Conservation (phyloP, 2,888 invertebrate species). For the Coleophora deauratella region DNA sequence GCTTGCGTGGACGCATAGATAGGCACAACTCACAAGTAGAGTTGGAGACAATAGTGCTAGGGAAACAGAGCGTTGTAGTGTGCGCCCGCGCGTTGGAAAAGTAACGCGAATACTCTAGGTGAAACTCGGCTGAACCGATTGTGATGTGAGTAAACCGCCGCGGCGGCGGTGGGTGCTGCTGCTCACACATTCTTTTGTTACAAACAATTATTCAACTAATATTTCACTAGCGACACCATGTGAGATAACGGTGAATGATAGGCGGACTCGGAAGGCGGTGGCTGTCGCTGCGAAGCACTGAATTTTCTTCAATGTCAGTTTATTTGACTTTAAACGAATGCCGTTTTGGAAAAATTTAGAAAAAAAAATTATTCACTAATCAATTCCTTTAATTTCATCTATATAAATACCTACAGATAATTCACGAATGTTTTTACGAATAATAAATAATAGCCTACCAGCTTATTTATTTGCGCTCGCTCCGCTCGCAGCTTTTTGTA, state of each 20-base stretch:
- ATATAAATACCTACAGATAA: too few species aligned
- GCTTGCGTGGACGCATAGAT: conserved; percentile 37
- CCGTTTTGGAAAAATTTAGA: too few species aligned
- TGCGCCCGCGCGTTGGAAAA: conserved; percentile 71
- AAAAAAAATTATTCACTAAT: too few species aligned
- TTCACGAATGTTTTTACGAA: too few species aligned
- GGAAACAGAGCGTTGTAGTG: conserved; percentile 71
- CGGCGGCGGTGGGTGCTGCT: conserved; percentile 8
- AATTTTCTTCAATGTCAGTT: too few species aligned
- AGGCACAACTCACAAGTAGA: conserved; percentile 36
- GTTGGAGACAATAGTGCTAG: conserved; percentile 60
- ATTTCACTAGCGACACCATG: conserved; percentile 27
- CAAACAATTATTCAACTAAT: conserved; percentile 38
- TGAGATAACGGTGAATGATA: neutral
- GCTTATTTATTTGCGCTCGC: too few species aligned
- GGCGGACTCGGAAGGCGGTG: too few species aligned
- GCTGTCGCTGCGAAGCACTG: too few species aligned
- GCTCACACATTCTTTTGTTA: conserved; percentile 53
- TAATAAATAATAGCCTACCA: too few species aligned
- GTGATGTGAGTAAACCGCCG: conserved; percentile 38
- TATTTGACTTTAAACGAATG: too few species aligned
- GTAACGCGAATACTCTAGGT: conserved; percentile 70
- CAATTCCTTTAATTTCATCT: too few species aligned
- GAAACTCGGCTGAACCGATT: conserved; percentile 70
- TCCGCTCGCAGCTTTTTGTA: too few species aligned